A percentile compares a stretch with the other conserved stretches of the same genome.
Evolutionary conservation across 1,140 invertebrate genomes (phyloP).

Genomic region (Bilobella aurantiaca): DNA sequence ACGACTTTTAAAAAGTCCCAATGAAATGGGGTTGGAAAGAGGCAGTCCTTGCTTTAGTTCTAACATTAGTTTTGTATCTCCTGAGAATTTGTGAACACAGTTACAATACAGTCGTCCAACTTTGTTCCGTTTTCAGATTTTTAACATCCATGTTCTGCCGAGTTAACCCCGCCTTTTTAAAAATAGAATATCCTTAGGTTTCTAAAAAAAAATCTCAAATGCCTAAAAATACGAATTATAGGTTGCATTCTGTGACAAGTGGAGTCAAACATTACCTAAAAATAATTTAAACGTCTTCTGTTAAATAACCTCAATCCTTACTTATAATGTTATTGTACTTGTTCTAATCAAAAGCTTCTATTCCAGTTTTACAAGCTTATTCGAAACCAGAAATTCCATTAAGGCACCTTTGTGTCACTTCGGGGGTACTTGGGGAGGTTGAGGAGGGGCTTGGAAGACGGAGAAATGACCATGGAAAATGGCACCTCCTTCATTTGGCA

Average conservation of each 20-base stretch:
- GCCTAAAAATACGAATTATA: background rate
- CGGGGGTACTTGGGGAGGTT: background rate
- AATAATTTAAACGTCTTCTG: background rate
- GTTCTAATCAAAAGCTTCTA: background rate
- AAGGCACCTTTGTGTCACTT: background rate
- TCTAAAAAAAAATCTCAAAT: background rate
- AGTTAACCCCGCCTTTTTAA: background rate
- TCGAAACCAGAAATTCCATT: background rate
- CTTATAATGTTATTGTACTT: background rate
- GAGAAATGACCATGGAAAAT: background rate
- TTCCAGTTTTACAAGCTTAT: background rate
- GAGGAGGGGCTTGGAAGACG: background rate
- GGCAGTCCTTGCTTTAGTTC: background rate
- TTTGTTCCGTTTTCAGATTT: background rate
- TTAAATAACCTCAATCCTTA: too few relatives aligned
- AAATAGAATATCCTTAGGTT: background rate
- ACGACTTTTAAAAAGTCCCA: too few relatives aligned
- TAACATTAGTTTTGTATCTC: background rate
- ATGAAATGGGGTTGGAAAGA: too few relatives aligned
- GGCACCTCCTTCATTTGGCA: constrained; percentile 7
- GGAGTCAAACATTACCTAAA: background rate
- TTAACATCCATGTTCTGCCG: background rate
- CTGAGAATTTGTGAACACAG: constrained; percentile 6
- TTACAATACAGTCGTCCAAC: constrained; percentile 4
- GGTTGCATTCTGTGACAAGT: background rate